Conservation (phyloP, 2,888 invertebrate species). For the Hirtodrosophila histrioides region DNA sequence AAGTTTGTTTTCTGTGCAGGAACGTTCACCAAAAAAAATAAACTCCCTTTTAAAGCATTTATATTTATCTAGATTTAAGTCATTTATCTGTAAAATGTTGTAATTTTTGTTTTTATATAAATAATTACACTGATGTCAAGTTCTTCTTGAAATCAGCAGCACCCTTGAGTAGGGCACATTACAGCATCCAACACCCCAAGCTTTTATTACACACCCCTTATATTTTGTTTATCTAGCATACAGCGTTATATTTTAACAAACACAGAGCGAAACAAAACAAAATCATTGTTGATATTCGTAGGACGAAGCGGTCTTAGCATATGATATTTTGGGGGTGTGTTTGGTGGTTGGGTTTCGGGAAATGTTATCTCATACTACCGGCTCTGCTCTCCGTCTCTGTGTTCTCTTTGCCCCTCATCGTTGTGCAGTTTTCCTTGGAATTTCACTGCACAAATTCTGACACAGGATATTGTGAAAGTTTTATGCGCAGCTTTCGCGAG, state of each 20-base stretch:
- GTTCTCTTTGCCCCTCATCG: slow-evolving; percentile 7
- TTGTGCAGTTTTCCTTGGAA: slow-evolving; percentile 67
- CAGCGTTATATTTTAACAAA: slow-evolving; percentile 44
- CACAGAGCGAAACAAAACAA: slow-evolving; percentile 60
- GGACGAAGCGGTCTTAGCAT: slow-evolving; percentile 31
- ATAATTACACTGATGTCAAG: slow-evolving; percentile 31
- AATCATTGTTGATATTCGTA: slow-evolving; percentile 65
- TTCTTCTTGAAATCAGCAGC: slow-evolving; percentile 24
- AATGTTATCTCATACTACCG: slow-evolving; percentile 39
- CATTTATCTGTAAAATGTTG: too few relatives aligned
- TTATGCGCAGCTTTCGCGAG: slow-evolving; percentile 50
- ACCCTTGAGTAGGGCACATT: slow-evolving; percentile 34
- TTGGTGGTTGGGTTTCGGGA: slow-evolving; percentile 34
- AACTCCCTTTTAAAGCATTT: too few relatives aligned
- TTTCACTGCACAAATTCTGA: slow-evolving; percentile 68
- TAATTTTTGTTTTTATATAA: not conserved
- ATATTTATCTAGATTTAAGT: too few relatives aligned
- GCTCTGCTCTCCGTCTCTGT: slow-evolving; percentile 27
- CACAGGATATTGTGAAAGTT: slow-evolving; percentile 58
- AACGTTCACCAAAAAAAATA: too few relatives aligned
- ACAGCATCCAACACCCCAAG: slow-evolving; percentile 48
- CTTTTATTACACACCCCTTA: slow-evolving; percentile 59
- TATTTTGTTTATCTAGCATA: slow-evolving; percentile 71
- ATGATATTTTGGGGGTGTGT: slow-evolving; percentile 53
- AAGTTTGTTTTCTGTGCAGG: too few relatives aligned